phyloP scores from a whole-genome alignment of 1,140 invertebrate species.

The Drosophila mayri region DNA sequence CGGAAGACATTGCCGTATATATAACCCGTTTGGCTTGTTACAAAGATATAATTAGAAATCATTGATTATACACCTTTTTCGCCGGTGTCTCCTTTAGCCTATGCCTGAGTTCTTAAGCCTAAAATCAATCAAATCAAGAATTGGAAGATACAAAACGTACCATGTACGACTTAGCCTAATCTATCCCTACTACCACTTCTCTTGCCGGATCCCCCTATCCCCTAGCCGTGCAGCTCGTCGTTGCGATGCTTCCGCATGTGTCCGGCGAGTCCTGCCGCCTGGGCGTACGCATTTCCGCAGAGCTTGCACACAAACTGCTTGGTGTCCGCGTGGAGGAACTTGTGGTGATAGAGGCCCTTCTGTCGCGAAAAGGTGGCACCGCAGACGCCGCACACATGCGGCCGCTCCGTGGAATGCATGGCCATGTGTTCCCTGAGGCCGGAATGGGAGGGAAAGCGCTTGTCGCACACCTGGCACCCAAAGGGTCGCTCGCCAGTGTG shows the following conservation, averaged over 20 bases:
- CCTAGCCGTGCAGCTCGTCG: constrained; percentile 58
- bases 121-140: constrained; percentile 17
- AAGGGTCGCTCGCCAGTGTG: constrained; percentile 94
- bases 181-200: not conserved
- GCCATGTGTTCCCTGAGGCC: constrained; percentile 87
- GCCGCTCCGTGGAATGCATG: constrained; percentile 91
- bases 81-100: constrained; percentile 25
- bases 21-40: not conserved
- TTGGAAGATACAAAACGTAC: constrained; percentile 47
- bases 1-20: not conserved
- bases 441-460: constrained; percentile 90
- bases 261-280: constrained; percentile 76
- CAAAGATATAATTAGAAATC: not conserved
- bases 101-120: constrained; percentile 68
- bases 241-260: constrained; percentile 85
- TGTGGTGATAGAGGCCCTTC: constrained; percentile 87
- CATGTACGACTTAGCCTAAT: constrained; percentile 8
- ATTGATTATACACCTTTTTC: not conserved
- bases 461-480: constrained; percentile 90
- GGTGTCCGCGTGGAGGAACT: constrained; percentile 72
- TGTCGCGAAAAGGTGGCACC: constrained; percentile 93
- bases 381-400: constrained; percentile 91
- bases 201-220: not conserved
- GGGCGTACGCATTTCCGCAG: constrained; percentile 79
- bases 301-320: constrained; percentile 80